phyloP scores from a whole-genome alignment of 1,140 invertebrate species.

The Ooceraea biroi region DNA sequence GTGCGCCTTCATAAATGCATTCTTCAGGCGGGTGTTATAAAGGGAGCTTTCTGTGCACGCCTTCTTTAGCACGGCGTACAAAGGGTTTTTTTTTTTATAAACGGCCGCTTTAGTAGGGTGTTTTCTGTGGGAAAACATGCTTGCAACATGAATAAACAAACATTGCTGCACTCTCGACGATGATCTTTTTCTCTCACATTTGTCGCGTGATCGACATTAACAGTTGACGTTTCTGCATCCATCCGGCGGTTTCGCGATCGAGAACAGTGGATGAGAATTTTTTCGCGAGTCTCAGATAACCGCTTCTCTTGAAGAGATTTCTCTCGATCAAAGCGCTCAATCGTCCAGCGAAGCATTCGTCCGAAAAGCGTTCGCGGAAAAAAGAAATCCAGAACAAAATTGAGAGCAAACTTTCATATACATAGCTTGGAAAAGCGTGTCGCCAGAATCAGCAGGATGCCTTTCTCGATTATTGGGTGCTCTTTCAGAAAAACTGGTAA shows the following conservation, averaged over 20 bases:
- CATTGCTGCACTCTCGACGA: neutral
- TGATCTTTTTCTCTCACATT: neutral
- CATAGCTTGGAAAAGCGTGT: neutral
- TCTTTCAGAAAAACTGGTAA: constrained; percentile 55
- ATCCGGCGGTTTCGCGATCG: neutral
- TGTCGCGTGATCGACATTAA: neutral
- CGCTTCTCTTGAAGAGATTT: neutral
- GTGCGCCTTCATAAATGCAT: constrained; percentile 18
- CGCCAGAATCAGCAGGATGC: constrained; percentile 5
- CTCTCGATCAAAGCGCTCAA: constrained; percentile 33
- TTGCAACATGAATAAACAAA: neutral
- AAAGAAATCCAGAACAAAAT: constrained; percentile 1
- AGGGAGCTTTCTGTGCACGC: constrained; percentile 14
- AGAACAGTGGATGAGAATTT: neutral
- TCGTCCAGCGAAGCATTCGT: constrained; percentile 5
- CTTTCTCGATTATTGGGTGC: neutral
- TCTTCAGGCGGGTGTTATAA: constrained; percentile 23
- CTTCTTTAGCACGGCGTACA: constrained; percentile 19
- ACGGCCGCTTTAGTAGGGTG: neutral
- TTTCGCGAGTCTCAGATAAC: constrained; percentile 10
- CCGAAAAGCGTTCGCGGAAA: constrained; percentile 16
- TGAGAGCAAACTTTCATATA: constrained; percentile 17
- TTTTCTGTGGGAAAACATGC: neutral
- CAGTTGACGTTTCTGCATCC: neutral
- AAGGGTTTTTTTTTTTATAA: constrained; percentile 35